Evolutionary conservation across 1,140 invertebrate species (phyloP).

Genomic region (Trichogramma pretiosum): DNA sequence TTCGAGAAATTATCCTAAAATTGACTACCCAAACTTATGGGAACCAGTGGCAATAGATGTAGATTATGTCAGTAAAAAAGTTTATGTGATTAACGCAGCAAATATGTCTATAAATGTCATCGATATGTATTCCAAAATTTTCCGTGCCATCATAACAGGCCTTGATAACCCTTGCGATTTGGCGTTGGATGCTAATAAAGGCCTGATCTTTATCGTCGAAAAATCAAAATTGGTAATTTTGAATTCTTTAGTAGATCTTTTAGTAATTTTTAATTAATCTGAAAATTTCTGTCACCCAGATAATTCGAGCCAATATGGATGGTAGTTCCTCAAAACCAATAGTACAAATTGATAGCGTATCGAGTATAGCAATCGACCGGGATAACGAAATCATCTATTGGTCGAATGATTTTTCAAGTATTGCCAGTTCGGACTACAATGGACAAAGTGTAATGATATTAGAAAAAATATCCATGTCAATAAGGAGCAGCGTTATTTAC

Average conservation of each 20-base stretch:
- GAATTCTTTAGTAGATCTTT: neutral
- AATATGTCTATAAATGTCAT: neutral
- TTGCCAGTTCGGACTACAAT: slow-evolving; percentile 2
- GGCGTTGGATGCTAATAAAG: neutral
- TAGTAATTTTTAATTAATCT: no score
- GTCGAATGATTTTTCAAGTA: neutral
- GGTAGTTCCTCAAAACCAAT: neutral
- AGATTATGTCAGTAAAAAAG: slow-evolving; percentile 1
- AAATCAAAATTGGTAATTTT: neutral
- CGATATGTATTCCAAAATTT: neutral
- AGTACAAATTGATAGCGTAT: neutral
- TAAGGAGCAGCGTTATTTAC: neutral
- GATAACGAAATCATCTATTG: neutral
- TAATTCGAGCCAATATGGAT: slow-evolving; percentile 4
- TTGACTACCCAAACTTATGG: no score
- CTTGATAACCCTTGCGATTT: neutral
- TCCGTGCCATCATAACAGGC: neutral
- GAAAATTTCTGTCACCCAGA: no score
- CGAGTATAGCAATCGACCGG: neutral
- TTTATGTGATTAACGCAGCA: neutral
- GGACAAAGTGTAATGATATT: neutral
- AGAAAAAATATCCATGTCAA: neutral
- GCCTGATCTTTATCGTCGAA: neutral
- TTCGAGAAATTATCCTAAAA: no score
- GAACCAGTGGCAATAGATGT: neutral